Evolutionary conservation across 2,113 vertebrate genomes (phyloP), one percentile per base, ranked within the genome.

Genomic region (Hirundichthys speculiger): DNA sequence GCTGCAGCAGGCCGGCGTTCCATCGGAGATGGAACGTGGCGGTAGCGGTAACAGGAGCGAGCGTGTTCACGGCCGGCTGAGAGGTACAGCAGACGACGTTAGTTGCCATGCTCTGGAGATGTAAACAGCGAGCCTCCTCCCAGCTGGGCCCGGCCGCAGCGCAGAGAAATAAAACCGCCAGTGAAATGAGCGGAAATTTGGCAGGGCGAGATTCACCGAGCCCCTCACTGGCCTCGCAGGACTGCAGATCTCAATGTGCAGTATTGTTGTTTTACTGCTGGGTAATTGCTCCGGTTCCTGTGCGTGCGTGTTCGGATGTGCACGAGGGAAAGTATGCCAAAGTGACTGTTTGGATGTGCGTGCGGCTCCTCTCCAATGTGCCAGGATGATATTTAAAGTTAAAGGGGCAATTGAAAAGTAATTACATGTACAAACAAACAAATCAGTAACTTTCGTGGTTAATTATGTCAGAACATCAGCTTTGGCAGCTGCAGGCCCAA

Each of bases 201-300:
- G 77, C 86, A 84, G 40, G 16, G 50, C 24, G 13, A 2, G 8
- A 43, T 69, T 67, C 39, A 42, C 79, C 69, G 69, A 76, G 73
- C 47, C 70, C 48, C 65, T 72, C 7, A 34, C 49, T n/a, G 60
- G 69, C 82, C 77, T 86, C 80, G 69, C 66, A 52, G 54, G 50
- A 69, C 54, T 59, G 45, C 60, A 87, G 79, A 80, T 69, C 73
- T 85, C 67, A 86, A 73, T 81, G 69, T 78, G 64, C 52, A 73
- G 55, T 66, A 73, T 79, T 85, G 77, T 78, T 82, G 63, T 82
- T 85, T 84, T 69, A 87, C 76, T 86, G 75, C 51, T 12, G 27
- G 75, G 63, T 83, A 81, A 83, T 86, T 75, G 65, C 43, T 64
- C 49, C 5, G 62, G 63, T 79, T 85, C 69, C 83, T 84, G 80